phyloP scores from a whole-genome alignment of 2,888 invertebrate species.

The Standfussiana lucernea region DNA sequence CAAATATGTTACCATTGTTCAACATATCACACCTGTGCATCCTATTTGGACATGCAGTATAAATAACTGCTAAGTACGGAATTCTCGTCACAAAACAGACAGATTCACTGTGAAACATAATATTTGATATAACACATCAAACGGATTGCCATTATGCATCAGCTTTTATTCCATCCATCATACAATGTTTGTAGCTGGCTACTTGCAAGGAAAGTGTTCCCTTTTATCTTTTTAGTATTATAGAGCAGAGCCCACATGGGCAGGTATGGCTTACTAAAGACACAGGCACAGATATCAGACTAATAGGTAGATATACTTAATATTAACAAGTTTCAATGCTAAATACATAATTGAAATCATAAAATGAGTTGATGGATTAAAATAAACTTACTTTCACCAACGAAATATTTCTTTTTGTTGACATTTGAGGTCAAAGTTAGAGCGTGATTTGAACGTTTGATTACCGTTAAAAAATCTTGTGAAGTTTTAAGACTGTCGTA shows the following conservation, averaged over 20 bases:
- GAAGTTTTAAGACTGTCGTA: neutral
- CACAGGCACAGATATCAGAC: neutral
- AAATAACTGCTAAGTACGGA: constrained; percentile 38
- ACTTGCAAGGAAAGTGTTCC: constrained; percentile 32
- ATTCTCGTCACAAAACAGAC: constrained; percentile 14
- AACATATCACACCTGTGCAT: constrained; percentile 50
- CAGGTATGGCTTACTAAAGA: neutral
- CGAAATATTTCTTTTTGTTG: neutral
- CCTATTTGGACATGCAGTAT: constrained; percentile 22
- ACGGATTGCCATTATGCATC: constrained; percentile 47
- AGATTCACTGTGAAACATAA: constrained; percentile 52
- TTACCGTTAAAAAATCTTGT: neutral
- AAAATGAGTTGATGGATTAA: neutral
- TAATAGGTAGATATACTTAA: neutral
- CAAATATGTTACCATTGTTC: constrained; percentile 22
- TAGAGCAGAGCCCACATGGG: neutral
- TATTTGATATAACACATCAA: constrained; percentile 58
- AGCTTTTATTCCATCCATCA: constrained; percentile 57
- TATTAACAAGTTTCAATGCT: no score
- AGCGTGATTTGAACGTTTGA: neutral
- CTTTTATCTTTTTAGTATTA: constrained; percentile 57
- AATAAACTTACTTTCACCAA: neutral
- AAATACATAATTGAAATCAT: neutral
- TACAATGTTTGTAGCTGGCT: constrained; percentile 48
- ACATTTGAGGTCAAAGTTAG: neutral